Base-by-base conservation (phyloP, 2,113 vertebrate species). In the Pleuronectes platessa region DNA sequence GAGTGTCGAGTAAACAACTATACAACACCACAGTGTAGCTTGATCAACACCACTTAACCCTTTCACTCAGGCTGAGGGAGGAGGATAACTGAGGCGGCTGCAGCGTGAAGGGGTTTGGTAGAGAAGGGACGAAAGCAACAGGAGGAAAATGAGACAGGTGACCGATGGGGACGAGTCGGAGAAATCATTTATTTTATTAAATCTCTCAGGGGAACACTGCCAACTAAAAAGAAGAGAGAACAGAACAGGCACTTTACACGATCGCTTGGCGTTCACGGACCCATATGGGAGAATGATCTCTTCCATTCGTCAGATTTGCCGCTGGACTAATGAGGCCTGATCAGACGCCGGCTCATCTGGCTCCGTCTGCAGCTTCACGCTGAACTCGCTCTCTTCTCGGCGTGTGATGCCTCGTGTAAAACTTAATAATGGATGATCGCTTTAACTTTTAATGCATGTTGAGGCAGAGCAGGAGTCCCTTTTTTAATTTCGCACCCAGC, bases 391-490 rank as follows among this genome's bases (percentile, higher is more conserved):
- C 58, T 64, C 80, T 55, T 70, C 54, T 78, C 24, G 21, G 70
- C 55, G 74, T 74, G 56, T 72, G 78, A 88, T 75, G 79, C 87
- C 78, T 71, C 66, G 83, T 91, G 89, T 89, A 85, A 79, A 90
- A 76, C 68, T 90, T 74, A 92, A 91, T 90, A 89, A 92, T 88
- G 78, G 82, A 91, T 89, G 90, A 89, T 84, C 35, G 18, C 75
- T 91, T 93, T 88, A 90, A 92, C 86, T 91, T 91, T 90, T 89
- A 91, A 89, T 89, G 90, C 85, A 83, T 62, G 27, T 69, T 59
- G 86, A 90, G 88, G 72, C 79, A 70, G 72, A 78, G 73, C 2
- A 6, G 66, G 70, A 87, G 81, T 90, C 88, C 78, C 87, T 63
- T 68, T 68, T 89, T 92, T 90, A 91, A 93, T 92, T 91, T 90